Evolutionary conservation across 2,888 invertebrate genomes (phyloP), one percentile per base, ranked within the genome.

Genomic region (Ectropis crepuscularia): DNA sequence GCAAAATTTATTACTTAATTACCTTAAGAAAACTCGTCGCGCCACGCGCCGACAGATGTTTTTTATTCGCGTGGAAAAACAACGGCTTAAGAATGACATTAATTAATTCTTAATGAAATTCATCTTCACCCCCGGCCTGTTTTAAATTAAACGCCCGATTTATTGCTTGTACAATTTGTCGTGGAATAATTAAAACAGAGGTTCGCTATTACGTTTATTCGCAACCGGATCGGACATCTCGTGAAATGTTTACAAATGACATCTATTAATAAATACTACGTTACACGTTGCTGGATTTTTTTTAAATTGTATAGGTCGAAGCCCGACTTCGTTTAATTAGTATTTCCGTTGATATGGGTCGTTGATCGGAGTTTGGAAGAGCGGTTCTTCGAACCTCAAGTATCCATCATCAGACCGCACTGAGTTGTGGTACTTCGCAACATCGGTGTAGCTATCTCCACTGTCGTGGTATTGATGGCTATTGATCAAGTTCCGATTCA

Each of bases 31-130:
- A 89, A 89, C 87, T 83, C 91, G 88, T 87, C 92, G 88, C 86
- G 72, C 79, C 82, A 78, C 80, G 81, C 71, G 71, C 82, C 87
- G 81, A 88, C 92, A 92, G 92, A 91, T 92, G 92, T 89, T 92
- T 92, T 92, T 92, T 92, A 92, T 90, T 83, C 90, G 81, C 83
- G 83, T 74, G 85, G 87, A 90, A 92, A 92, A 92, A 92, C 92
- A 91, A 89, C 90, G 85, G 83, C 86, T 89, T 89, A 92, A 92
- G 92, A 90, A 92, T 92, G 92, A 92, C 92, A 92, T 92, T 92
- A 92, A 92, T 92, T 92, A 92, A 92, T 92, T 92, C 92, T 92
- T 92, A 92, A 92, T 92, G 92, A 92, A 92, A 92, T 92, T 91
- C 92, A 91, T 92, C 92, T 92, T 90, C 92, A 86, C 92, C 92